Evolutionary conservation across 2,113 vertebrate species (phyloP), one percentile per base, ranked within the genome.

Genomic region (Rynchops niger): DNA sequence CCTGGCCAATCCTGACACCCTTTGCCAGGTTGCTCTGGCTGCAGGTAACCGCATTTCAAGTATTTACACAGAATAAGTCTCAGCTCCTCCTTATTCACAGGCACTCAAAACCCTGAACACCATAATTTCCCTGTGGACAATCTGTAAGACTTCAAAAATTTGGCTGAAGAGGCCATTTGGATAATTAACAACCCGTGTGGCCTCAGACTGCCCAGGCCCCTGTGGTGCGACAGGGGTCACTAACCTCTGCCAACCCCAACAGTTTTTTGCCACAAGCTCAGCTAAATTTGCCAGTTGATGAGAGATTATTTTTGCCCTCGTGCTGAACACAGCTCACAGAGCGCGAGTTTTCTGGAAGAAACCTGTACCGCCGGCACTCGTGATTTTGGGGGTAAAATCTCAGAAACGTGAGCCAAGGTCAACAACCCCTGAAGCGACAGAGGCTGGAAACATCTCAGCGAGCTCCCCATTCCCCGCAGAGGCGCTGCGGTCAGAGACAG

Each of bases 191-290:
- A 61, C 36, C 30, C 0, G 0, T 3, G 8, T 1, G 1, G 36
- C 9, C 38, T 61, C 38, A 10, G 25, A 5, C 6, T 2, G 42
- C 32, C 42, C 71, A 14, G 18, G 15, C 7, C 19, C 36, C 34
- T 9, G 2, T 2, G 19, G 12, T 4, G 27, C 0, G 17, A 47
- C 9, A 3, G 7, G 18, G 11, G 17, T 16, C 0, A 0, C 29
- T 61, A 72, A 6, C 3, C 20, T 11, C 47, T 40, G 5, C 20
- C 16, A 13, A 2, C 58, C 42, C 26, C 80, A 50, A 26, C 16
- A 8, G 6, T 15, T 21, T 30, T 83, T 74, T 27, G 36, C n/a
- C 67, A 27, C 53, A 43, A 90, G 10, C 45, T 67, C 23, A 58
- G 17, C 53, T 9, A 23, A 66, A 47, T 92, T 69, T 26, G 36